A percentile compares a stretch with the other conserved stretches of the same genome.
phyloP scores from a whole-genome alignment of 1,140 invertebrate genomes.

The Limonius californicus region DNA sequence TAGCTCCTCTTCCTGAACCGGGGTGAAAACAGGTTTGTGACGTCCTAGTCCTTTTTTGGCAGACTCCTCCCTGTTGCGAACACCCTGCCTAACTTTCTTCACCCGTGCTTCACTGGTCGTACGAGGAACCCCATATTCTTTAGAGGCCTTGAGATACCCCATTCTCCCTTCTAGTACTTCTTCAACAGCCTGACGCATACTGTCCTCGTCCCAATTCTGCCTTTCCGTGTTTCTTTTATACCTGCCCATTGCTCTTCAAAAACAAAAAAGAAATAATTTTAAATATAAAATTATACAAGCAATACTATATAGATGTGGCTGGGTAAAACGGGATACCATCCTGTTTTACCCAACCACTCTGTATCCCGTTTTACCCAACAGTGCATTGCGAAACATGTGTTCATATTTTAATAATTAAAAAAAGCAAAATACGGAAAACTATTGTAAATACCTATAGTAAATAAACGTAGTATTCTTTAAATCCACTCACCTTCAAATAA shows the following conservation, averaged over 20 bases:
- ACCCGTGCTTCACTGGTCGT: conserved; percentile 21
- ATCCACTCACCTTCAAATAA: too few species aligned
- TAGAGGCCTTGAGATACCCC: conserved; percentile 31
- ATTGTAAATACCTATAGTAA: not conserved
- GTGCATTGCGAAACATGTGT: not conserved
- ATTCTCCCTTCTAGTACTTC: conserved; percentile 29
- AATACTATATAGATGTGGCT: too few species aligned
- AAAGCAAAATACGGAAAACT: not conserved
- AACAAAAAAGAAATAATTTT: not conserved
- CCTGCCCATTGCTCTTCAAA: conserved; percentile 18
- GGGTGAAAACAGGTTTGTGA: conserved; percentile 17
- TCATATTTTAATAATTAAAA: not conserved
- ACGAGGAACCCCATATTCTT: conserved; percentile 27
- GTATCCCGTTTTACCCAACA: not conserved
- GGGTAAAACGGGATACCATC: not conserved
- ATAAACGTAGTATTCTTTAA: too few species aligned
- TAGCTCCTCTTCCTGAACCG: conserved; percentile 26
- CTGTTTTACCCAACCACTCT: not conserved
- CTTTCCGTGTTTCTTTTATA: conserved; percentile 32
- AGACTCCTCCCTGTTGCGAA: not conserved
- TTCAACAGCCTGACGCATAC: conserved; percentile 33
- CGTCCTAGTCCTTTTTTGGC: conserved; percentile 15
- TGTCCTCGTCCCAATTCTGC: conserved; percentile 32
- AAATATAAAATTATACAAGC: not conserved
- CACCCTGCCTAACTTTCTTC: conserved; percentile 16